Evolutionary conservation across 2,113 vertebrate species (phyloP), one percentile per base, ranked within the genome.

Genomic region (Synodontis membranacea): DNA sequence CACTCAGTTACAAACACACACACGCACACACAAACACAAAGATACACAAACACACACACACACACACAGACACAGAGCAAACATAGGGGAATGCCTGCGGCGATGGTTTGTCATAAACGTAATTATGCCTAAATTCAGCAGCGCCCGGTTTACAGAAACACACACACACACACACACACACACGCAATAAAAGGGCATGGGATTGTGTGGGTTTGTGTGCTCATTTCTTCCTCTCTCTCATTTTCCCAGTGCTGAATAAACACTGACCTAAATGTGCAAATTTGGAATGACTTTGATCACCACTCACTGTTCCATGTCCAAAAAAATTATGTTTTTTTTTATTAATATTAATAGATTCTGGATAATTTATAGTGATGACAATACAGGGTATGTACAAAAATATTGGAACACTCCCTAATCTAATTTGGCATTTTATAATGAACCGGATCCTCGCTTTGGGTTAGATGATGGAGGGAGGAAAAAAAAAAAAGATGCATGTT

Each of bases 101-200:
- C 80, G 86, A 72, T 14, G 70, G 80, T 70, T 89, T 86, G 84
- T 79, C 82, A 82, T 89, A 82, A 90, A 82, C 62, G 68, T 90
- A 90, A 90, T 90, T 90, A 90, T 58, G 80, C 50, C 83, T 82
- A 89, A 87, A 90, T 86, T 89, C 86, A 87, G 84, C 88, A 66
- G 74, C 10, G 46, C 64, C 80, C 82, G 42, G 64, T 87, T 87
- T 84, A 87, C 28, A 81, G 52, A 88, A 58, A 88, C 84, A 64
- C 39, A 89, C 78, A 80, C 88, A 80, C 60, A 19, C 50, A 52
- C 15, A 54, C 15, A 85, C 86, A 58, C 3, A n/a, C 50, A 52
- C 50, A 52, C 17, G 56, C 84, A 88, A 81, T 84, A 82, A 88
- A 86, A 86, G 44, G 80, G 78, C 82, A 86, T 54, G 56, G 21